Conservation (phyloP, 2,797 vertebrate genomes). For the Bryconaethiops microstoma region DNA sequence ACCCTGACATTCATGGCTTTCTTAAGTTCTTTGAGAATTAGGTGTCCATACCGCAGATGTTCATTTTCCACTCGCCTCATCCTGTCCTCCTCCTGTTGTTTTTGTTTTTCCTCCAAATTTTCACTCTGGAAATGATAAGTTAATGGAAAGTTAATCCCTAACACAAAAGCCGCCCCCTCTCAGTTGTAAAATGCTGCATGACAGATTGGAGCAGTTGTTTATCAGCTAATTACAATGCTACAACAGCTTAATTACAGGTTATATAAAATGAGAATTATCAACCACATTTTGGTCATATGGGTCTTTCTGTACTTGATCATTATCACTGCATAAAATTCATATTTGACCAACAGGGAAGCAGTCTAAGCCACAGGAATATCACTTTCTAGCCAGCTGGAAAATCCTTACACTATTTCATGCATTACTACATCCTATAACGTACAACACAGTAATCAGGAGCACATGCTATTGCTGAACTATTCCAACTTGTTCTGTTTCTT, state of each 20-base stretch:
- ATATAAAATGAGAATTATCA: slow-evolving; percentile 34
- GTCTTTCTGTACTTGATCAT: slow-evolving; percentile 27
- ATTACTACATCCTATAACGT: slow-evolving; percentile 40
- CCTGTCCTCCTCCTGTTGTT: slow-evolving; percentile 70
- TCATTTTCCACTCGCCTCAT: slow-evolving; percentile 67
- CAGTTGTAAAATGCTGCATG: neutral
- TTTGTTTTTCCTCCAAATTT: slow-evolving; percentile 67
- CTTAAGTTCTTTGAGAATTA: slow-evolving; percentile 48
- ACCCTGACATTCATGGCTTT: slow-evolving; percentile 46
- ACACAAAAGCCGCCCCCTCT: slow-evolving; percentile 16
- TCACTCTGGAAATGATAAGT: slow-evolving; percentile 73
- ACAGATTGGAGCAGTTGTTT: slow-evolving; percentile 5
- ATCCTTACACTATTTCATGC: slow-evolving; percentile 36
- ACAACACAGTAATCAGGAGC: slow-evolving; percentile 42
- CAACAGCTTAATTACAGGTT: slow-evolving; percentile 19
- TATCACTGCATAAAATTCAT: slow-evolving; percentile 34
- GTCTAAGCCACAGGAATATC: slow-evolving; percentile 43
- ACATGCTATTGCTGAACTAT: slow-evolving; percentile 25
- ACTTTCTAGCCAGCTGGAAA: slow-evolving; percentile 39
- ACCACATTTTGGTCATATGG: slow-evolving; percentile 12
- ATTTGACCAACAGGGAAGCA: slow-evolving; percentile 27
- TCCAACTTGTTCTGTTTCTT: slow-evolving; percentile 28
- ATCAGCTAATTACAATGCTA: slow-evolving; percentile 16
- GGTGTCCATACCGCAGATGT: slow-evolving; percentile 75
- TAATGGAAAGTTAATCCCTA: slow-evolving; percentile 33